Percentiles rank a stretch among this genome's conserved stretches.
phyloP scores from a whole-genome alignment of 2,797 vertebrate genomes.

The Sciaenops ocellatus region DNA sequence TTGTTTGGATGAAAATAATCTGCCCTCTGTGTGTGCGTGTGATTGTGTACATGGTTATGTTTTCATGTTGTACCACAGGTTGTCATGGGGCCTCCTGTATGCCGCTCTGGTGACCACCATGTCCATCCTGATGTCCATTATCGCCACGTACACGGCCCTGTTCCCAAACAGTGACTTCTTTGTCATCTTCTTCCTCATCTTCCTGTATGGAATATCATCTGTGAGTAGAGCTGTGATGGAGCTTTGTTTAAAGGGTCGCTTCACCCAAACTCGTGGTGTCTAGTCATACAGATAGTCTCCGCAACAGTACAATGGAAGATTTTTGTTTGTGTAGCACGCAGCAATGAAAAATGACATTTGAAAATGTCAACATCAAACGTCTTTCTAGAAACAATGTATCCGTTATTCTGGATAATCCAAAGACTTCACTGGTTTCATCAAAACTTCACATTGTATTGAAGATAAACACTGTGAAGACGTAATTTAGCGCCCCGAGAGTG shows the following conservation, averaged over 20 bases:
- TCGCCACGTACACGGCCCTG: conserved; percentile 92
- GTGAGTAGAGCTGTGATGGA: conserved; percentile 84
- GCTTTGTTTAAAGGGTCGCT: background rate
- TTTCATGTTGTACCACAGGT: conserved; percentile 79
- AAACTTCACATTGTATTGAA: background rate
- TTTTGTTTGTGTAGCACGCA: too few relatives aligned
- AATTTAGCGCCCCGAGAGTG: too few relatives aligned
- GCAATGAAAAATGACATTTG: too few relatives aligned
- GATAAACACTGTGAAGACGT: background rate
- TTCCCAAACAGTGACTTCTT: conserved; percentile 94
- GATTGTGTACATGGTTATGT: background rate
- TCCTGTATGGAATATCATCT: conserved; percentile 96
- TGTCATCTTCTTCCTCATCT: conserved; percentile 94
- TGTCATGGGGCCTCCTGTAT: conserved; percentile 97
- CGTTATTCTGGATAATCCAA: background rate
- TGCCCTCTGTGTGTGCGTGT: conserved; percentile 4
- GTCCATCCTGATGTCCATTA: conserved; percentile 95
- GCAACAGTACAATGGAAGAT: too few relatives aligned
- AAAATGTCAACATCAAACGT: too few relatives aligned
- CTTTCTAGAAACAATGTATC: background rate
- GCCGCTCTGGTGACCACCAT: conserved; percentile 92
- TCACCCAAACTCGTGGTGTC: background rate
- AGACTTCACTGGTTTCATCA: background rate
- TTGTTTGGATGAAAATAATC: background rate
- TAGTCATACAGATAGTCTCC: background rate